These are phyloP conservation scores for Epinephelus cyanopodus DNA, from an alignment of 2,113 vertebrate species.

Conservation along the genomic window DNA sequence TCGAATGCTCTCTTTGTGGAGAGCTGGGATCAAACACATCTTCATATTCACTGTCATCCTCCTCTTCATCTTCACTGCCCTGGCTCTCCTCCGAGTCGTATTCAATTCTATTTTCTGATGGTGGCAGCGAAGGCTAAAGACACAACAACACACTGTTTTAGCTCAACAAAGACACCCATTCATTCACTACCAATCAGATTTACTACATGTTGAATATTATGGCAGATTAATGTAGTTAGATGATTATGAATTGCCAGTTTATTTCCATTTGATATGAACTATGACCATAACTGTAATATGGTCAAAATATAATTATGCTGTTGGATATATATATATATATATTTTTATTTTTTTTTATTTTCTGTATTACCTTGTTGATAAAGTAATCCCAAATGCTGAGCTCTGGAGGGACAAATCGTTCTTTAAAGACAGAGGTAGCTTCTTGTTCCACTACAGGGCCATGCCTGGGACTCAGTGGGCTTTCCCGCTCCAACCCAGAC, in stretches of 20 bases:
- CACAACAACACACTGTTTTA: slow-evolving; percentile 5
- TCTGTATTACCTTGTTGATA: slow-evolving; percentile 91
- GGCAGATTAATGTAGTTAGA: background rate
- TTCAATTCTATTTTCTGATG: slow-evolving; percentile 87
- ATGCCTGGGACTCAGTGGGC: slow-evolving; percentile 71
- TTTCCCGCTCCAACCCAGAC: slow-evolving; percentile 86
- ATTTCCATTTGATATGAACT: background rate
- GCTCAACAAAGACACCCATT: background rate
- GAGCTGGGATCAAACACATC: slow-evolving; percentile 85
- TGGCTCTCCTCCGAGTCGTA: slow-evolving; percentile 98
- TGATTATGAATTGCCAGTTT: background rate
- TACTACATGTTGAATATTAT: background rate
- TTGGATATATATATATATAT: too few species aligned
- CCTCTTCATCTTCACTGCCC: slow-evolving; percentile 89
- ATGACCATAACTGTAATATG: background rate
- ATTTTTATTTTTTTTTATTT: slow-evolving; percentile 1
- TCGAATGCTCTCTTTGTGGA: slow-evolving; percentile 91
- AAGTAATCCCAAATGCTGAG: slow-evolving; percentile 99
- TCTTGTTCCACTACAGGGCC: slow-evolving; percentile 82
- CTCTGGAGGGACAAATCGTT: slow-evolving; percentile 94
- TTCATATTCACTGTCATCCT: slow-evolving; percentile 83
- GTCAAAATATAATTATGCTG: background rate
- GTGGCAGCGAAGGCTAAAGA: slow-evolving; percentile 89
- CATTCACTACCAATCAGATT: background rate
- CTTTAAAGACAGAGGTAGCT: slow-evolving; percentile 83